phyloP scores from a whole-genome alignment of 2,888 invertebrate species.

The Conomelus anceps region DNA sequence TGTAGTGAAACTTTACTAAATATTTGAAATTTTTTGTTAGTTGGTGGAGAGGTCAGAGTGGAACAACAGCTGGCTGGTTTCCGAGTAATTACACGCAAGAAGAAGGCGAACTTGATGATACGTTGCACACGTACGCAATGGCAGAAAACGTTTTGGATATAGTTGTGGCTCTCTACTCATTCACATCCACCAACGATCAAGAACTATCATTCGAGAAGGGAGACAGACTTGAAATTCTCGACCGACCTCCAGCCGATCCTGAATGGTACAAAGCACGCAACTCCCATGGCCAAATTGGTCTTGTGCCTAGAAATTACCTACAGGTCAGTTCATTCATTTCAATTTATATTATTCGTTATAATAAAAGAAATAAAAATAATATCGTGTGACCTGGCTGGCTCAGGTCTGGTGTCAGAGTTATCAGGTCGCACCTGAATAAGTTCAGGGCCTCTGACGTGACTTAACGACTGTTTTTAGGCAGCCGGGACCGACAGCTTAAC shows the following conservation, averaged over 20 bases:
- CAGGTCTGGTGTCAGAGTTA: no score
- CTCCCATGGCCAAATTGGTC: slow-evolving; percentile 82
- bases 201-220: slow-evolving; percentile 96
- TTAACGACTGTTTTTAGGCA: no score
- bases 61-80: slow-evolving; percentile 77
- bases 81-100: slow-evolving; percentile 95
- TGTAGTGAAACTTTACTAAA: no score
- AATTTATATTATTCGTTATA: background rate
- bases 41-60: slow-evolving; percentile 95
- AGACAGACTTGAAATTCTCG: slow-evolving; percentile 91
- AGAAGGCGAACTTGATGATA: slow-evolving; percentile 78
- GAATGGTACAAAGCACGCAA: slow-evolving; percentile 98
- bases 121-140: slow-evolving; percentile 88
- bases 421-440: no score
- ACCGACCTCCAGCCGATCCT: slow-evolving; percentile 93
- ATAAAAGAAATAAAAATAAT: slow-evolving; percentile 71
- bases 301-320: slow-evolving; percentile 92
- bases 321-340: slow-evolving; percentile 42
- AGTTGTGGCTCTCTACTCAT: slow-evolving; percentile 90
- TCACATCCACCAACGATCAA: slow-evolving; percentile 89
- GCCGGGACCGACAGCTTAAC: no score
- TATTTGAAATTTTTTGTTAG: slow-evolving; percentile 36
- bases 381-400: no score
- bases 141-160: slow-evolving; percentile 93
- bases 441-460: no score